Evolutionary conservation across 2,888 invertebrate genomes (phyloP), one percentile per base, ranked within the genome.

Genomic region (Cheiracanthium punctorium): DNA sequence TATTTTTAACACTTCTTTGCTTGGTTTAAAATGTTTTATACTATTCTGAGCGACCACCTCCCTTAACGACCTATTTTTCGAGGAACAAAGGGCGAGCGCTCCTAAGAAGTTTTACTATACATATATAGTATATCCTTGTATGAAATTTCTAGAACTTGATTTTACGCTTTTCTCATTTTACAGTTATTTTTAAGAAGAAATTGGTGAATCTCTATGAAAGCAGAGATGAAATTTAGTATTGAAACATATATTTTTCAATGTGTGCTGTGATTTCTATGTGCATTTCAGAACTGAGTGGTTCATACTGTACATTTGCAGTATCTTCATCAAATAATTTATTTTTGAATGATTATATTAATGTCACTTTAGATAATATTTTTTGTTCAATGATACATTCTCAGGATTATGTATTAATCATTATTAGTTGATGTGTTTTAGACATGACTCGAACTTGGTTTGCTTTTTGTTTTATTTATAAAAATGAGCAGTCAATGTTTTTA

Each of bases 141-240:
- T n/a, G n/a, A n/a, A n/a, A n/a, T n/a, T n/a, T n/a, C n/a, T n/a
- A n/a, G n/a, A n/a, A 37, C 37, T 37, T 37, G 7, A 37, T 37
- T 7, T 37, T 37, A 7, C 37, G 4, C 37, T 37, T 10, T 37
- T 67, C 69, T 20, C 28, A n/a, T n/a, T 20, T 82, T 81, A 4
- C 71, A 82, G 82, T 24, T 82, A 82, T 82, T 82, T 82, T 82
- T 75, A 75, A 82, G 75, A 70, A 64, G 64, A 82, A 20, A 58
- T 24, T 20, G 58, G 14, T 28, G 30, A 82, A 75, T 70, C 70
- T 80, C 64, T 64, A 17, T 29, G 69, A 28, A 52, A 67, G 43
- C 28, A 58, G 67, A 72, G 43, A 72, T 52, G 65, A 41, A 80
- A 48, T 74, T 80, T 74, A 74, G 48, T 20, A 67, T 52, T 33